Base-by-base conservation (phyloP, 2,113 vertebrate species). In the Hydrolagus affinis region DNA sequence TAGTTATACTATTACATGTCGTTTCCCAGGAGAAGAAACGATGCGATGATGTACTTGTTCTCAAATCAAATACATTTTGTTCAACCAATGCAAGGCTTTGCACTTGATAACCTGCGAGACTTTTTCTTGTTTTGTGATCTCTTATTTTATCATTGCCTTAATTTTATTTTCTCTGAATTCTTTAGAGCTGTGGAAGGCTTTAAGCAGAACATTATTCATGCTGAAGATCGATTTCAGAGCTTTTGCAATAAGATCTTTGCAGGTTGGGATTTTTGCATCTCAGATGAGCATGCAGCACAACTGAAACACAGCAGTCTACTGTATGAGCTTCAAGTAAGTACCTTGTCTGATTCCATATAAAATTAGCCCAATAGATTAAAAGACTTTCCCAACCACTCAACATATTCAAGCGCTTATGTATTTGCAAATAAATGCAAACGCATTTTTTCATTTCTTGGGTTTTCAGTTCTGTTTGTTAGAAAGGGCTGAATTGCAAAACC, bases 221-320 rank as follows among this genome's bases (percentile, higher is more conserved):
- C 90, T 21, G 95, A 95, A 89, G 95, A 99, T 75, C 93, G 93
- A 14, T 98, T 97, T 87, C 97, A 99, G 91, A 98, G 95, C 87
- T 99, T 98, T 86, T 98, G 96, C 90, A 99, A 98, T 89, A 99
- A 98, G 90, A 91, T 99, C 78, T 98, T 99, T 87, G 93, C 98
- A 0, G 97, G 97, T 88, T 99, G 98, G 98, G 97, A 99, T 87
- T 99, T 97, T 90, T 96, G 97, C 87, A 97, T 98, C 89, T 97
- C 95, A 85, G 95, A 95, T 76, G 91, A 90, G 60, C 93, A 88
- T 0, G 94, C 94, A 11, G 93, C 95, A 0, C 86, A 6, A 30
- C 89, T 97, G 28, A 98, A 96, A 88, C 95, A 94, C 14, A 94
- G 91, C 89, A 97, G 95, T 87, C 90, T 99, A 85, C 93, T 91